Evolutionary conservation across 2,797 vertebrate species (phyloP).

Genomic region (Taenioides sp.): DNA sequence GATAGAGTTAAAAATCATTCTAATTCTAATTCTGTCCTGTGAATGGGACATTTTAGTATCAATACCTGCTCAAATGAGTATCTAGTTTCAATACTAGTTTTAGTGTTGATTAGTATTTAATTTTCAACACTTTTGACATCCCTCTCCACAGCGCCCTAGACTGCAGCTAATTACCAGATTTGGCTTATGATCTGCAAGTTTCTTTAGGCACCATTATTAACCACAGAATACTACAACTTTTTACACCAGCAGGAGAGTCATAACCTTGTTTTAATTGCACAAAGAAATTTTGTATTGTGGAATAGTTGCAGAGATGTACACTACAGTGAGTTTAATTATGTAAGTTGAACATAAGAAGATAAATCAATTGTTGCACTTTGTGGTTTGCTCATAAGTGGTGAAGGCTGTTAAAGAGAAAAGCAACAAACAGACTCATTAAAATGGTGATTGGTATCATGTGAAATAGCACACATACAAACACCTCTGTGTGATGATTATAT

Average conservation of each 20-base stretch:
- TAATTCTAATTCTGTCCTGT: no score
- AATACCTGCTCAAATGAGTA: no score
- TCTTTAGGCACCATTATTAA: background rate
- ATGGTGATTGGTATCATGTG: background rate
- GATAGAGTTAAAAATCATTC: no score
- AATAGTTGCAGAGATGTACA: background rate
- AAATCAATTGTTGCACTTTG: background rate
- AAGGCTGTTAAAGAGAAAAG: background rate
- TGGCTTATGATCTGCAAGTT: background rate
- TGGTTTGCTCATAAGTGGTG: background rate
- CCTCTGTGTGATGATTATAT: no score
- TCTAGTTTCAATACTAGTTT: no score
- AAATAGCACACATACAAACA: no score
- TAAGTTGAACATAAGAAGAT: background rate
- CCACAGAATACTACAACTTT: background rate
- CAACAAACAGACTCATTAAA: background rate
- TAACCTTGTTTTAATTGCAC: slow-evolving; percentile 8
- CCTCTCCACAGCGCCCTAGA: background rate
- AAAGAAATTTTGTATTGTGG: background rate
- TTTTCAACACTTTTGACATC: no score
- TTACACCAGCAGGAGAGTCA: background rate
- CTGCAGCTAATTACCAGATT: background rate
- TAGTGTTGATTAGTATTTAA: no score
- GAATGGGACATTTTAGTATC: no score
- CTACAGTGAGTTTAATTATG: background rate